A percentile compares a stretch with the other conserved stretches of the same genome.
These are phyloP conservation scores for Cercocebus atys DNA, from an alignment of 2,113 vertebrate species.

Conservation along the genomic window DNA sequence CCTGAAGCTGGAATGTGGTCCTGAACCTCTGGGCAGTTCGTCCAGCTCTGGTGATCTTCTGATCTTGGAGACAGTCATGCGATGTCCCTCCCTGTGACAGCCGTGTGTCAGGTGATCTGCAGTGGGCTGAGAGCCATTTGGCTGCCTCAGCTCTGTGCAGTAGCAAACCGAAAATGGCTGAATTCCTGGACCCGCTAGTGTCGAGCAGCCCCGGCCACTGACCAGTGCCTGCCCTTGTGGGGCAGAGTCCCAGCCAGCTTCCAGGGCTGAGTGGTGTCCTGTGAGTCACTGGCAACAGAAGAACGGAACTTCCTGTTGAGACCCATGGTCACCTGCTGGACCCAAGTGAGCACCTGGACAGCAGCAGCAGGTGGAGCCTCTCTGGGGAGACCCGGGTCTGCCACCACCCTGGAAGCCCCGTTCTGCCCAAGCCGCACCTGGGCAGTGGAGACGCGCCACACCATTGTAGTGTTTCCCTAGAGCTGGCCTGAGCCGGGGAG, in stretches of 20 bases:
- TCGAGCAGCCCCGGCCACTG: background rate
- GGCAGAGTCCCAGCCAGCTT: background rate
- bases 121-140: background rate
- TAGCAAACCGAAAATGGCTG: background rate
- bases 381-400: background rate
- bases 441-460: too few species aligned
- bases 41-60: background rate
- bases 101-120: fast-evolving
- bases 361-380: background rate
- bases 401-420: background rate
- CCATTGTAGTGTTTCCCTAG: background rate
- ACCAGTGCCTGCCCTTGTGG: background rate
- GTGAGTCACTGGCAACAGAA: background rate
- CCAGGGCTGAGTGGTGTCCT: background rate
- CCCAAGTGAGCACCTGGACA: background rate
- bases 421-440: background rate
- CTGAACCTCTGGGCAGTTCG: background rate
- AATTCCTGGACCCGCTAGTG: background rate
- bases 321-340: background rate
- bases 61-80: background rate
- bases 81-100: background rate
- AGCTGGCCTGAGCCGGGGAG: background rate
- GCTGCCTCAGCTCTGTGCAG: background rate
- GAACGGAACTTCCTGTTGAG: too few species aligned
- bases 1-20: background rate